Conservation (phyloP, 2,113 vertebrate genomes). For the Syngnathoides biaculeatus region DNA sequence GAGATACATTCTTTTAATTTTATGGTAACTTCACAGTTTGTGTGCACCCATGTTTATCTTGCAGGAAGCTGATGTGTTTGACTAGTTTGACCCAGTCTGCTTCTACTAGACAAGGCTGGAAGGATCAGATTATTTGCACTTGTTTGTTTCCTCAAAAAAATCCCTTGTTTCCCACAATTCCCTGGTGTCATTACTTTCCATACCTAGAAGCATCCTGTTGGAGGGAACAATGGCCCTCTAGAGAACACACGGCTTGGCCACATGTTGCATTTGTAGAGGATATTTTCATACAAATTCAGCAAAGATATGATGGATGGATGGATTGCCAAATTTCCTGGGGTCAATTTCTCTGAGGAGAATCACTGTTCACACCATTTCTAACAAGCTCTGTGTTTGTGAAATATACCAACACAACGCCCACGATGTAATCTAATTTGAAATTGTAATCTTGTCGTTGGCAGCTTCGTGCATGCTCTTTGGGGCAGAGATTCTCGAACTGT, state of each 20-base stretch:
- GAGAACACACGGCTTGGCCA: not conserved
- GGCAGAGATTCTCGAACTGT: not conserved
- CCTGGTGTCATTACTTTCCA: not conserved
- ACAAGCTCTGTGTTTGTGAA: not conserved
- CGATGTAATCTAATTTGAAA: not conserved
- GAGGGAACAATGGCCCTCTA: not conserved
- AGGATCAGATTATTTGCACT: not conserved
- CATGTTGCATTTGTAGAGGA: not conserved
- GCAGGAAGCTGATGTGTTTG: not conserved
- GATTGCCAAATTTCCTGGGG: slow-evolving; percentile 4
- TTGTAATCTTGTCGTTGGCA: slow-evolving; percentile 2
- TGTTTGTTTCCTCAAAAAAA: slow-evolving; percentile 5
- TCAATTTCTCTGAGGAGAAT: not conserved
- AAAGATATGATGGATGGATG: not conserved
- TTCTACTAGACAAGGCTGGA: not conserved
- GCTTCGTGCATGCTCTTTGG: not conserved
- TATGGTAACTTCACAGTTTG: not conserved
- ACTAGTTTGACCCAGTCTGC: not conserved
- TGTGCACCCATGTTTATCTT: not conserved
- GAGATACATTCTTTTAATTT: not conserved
- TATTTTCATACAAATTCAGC: not conserved
- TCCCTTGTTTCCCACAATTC: not conserved
- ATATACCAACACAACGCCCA: not conserved
- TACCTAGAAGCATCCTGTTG: not conserved
- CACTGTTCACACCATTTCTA: not conserved